phyloP scores from a whole-genome alignment of 23 tunicate genomes.

The Oikopleura albicans region DNA sequence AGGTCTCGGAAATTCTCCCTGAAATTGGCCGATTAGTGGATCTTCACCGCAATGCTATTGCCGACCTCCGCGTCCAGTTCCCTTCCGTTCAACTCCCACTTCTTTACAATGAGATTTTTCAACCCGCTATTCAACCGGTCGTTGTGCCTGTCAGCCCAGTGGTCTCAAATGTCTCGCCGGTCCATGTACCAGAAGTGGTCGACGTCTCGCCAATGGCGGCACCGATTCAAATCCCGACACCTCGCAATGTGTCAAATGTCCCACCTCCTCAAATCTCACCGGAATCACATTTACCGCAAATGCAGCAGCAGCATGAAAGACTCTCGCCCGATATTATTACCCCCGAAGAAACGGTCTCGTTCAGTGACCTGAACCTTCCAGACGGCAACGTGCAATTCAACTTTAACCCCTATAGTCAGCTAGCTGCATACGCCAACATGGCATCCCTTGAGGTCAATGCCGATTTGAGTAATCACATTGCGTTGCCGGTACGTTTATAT shows the following conservation, averaged over 20 bases:
- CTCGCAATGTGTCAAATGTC: background rate
- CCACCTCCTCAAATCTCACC: background rate
- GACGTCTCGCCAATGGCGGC: background rate
- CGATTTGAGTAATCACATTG: too few species aligned
- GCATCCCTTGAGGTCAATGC: too few species aligned
- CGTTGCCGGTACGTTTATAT: too few species aligned
- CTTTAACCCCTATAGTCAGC: background rate
- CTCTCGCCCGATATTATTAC: background rate
- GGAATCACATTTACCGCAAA: too few species aligned
- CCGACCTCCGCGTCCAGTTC: background rate
- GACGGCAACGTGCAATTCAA: background rate
- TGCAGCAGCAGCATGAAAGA: background rate
- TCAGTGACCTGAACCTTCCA: background rate
- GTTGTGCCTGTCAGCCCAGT: background rate
- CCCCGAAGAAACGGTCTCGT: background rate
- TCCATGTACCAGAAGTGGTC: background rate
- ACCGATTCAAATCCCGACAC: background rate
- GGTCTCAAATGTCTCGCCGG: background rate
- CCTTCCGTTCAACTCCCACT: background rate
- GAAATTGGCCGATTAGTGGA: background rate
- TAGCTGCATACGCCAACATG: background rate
- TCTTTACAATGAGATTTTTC: background rate
- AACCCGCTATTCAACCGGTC: background rate
- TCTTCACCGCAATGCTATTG: background rate
- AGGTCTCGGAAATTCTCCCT: conserved; percentile 10